Evolutionary conservation across 30 jellyfish, hydroid and myxozoan genomes (phyloP).

Genomic region (Aurelia aurita complex sp. Pacific): DNA sequence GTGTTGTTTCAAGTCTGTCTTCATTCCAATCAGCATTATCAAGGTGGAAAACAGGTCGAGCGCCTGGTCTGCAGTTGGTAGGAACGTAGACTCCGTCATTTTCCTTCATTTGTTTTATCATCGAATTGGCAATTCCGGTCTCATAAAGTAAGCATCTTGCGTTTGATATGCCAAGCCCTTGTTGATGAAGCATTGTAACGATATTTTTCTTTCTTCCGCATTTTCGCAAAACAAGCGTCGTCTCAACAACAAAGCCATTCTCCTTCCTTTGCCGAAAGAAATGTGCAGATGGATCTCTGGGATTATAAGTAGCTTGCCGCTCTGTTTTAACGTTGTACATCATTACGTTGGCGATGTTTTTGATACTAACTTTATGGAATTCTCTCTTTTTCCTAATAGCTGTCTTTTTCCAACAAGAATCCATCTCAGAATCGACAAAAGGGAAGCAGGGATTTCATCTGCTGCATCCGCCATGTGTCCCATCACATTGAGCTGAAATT

Average conservation of each 20-base stretch:
- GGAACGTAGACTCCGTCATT: not conserved
- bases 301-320: not conserved
- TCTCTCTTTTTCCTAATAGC: too few relatives aligned
- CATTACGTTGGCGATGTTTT: too few relatives aligned
- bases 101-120: not conserved
- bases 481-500: too few relatives aligned
- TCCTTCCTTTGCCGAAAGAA: not conserved
- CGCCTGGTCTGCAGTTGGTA: not conserved
- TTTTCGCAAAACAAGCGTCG: not conserved
- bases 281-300: not conserved
- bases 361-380: too few relatives aligned
- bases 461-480: too few relatives aligned
- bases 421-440: too few relatives aligned
- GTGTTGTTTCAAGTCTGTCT: not conserved
- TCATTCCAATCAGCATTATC: not conserved
- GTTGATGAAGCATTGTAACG: not conserved
- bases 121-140: not conserved
- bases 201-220: not conserved
- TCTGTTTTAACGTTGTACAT: not conserved
- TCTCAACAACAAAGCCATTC: too few relatives aligned
- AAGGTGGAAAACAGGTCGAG: not conserved
- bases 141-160: not conserved
- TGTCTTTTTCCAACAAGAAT: too few relatives aligned
- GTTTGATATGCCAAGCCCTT: not conserved
- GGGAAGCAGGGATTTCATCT: too few relatives aligned